Conservation (phyloP, 2,113 vertebrate species). For the Holacanthus passer region DNA sequence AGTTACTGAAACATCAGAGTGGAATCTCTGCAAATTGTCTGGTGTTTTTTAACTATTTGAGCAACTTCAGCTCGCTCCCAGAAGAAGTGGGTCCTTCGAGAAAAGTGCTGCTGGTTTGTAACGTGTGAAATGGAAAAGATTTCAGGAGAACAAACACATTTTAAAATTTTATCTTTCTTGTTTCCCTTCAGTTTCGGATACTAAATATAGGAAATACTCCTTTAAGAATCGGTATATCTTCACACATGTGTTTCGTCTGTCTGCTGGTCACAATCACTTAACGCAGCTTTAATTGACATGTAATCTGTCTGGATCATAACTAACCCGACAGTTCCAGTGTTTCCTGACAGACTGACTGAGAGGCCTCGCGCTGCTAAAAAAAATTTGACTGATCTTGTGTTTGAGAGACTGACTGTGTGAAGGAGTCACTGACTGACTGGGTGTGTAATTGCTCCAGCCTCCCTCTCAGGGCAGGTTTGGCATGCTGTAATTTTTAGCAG, state of each 20-base stretch:
- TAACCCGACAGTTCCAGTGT: background rate
- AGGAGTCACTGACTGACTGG: slow-evolving; percentile 62
- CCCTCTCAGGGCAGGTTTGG: slow-evolving; percentile 66
- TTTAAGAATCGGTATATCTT: background rate
- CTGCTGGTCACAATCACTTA: background rate
- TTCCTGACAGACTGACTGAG: slow-evolving; percentile 7
- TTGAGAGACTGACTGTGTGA: slow-evolving; percentile 42
- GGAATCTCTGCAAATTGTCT: too few relatives aligned
- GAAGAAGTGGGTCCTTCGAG: too few relatives aligned
- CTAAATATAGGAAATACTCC: background rate
- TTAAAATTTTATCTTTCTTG: background rate
- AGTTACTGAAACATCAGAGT: too few relatives aligned
- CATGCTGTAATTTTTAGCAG: slow-evolving; percentile 82
- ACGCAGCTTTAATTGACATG: background rate
- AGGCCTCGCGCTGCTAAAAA: slow-evolving; percentile 2
- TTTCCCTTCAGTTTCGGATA: background rate
- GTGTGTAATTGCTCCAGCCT: slow-evolving; percentile 71
- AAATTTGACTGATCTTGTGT: background rate
- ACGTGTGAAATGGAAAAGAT: background rate
- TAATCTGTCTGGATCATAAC: background rate
- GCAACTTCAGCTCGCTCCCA: too few relatives aligned
- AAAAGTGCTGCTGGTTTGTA: too few relatives aligned
- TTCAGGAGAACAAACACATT: background rate
- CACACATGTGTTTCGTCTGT: background rate
- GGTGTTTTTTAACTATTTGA: too few relatives aligned